Evolutionary conservation across 1,140 invertebrate genomes (phyloP).

Genomic region (Spodoptera frugiperda): DNA sequence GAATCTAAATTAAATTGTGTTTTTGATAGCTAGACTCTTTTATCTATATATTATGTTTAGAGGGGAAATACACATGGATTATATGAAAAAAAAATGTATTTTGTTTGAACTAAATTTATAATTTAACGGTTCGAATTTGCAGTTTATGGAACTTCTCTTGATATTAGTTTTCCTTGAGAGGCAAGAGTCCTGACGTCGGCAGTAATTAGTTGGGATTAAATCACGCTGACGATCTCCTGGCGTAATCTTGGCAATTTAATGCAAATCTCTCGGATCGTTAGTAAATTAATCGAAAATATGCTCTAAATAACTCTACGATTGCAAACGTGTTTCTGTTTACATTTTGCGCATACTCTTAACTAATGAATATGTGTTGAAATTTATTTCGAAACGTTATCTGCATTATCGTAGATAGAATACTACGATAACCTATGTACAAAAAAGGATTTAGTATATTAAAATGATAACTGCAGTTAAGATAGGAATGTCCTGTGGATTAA

Average conservation of each 20-base stretch:
- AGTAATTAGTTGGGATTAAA: slow-evolving; percentile 76
- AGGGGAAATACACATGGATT: background rate
- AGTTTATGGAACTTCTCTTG: background rate
- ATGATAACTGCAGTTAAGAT: slow-evolving; percentile 5
- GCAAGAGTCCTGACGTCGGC: slow-evolving; percentile 55
- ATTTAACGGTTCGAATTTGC: background rate
- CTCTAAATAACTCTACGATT: slow-evolving; percentile 53
- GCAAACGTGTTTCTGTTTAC: slow-evolving; percentile 50
- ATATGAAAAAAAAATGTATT: background rate
- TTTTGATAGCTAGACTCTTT: background rate
- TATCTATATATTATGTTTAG: background rate
- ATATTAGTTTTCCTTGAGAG: slow-evolving; percentile 45
- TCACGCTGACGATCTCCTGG: slow-evolving; percentile 58
- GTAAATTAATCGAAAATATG: slow-evolving; percentile 54
- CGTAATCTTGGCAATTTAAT: slow-evolving; percentile 57
- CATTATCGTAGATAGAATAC: slow-evolving; percentile 9
- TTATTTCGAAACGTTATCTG: slow-evolving; percentile 25
- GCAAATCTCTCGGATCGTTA: slow-evolving; percentile 39
- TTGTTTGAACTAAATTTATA: background rate
- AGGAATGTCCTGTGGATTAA: background rate
- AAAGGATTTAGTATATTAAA: slow-evolving; percentile 7
- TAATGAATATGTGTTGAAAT: slow-evolving; percentile 22
- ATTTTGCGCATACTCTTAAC: slow-evolving; percentile 22
- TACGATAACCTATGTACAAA: slow-evolving; percentile 14
- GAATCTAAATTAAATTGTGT: slow-evolving; percentile 47